These are phyloP conservation scores for Drosophila maculinotata DNA, from an alignment of 2,888 invertebrate species.

Conservation along the genomic window DNA sequence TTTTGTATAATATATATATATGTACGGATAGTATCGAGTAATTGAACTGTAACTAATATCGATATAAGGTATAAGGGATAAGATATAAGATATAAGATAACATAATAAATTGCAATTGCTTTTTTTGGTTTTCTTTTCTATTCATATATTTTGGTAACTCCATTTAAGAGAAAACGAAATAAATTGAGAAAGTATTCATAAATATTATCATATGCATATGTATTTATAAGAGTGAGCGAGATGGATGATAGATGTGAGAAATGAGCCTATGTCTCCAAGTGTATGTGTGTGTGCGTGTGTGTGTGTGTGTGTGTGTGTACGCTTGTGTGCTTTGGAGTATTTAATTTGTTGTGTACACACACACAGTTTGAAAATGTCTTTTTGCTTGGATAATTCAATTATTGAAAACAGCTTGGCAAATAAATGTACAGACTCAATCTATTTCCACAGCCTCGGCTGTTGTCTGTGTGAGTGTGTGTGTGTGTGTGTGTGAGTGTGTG, in stretches of 20 bases:
- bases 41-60: conserved; percentile 39
- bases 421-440: conserved; percentile 46
- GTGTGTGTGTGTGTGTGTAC: conserved; percentile 10
- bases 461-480: background rate
- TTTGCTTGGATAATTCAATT: conserved; percentile 70
- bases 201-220: conserved; percentile 43
- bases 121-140: conserved; percentile 12
- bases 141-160: conserved; percentile 15
- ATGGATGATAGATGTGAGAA: conserved; percentile 50
- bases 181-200: conserved; percentile 48
- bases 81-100: conserved; percentile 32
- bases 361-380: conserved; percentile 47
- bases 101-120: conserved; percentile 13
- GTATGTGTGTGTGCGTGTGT: conserved; percentile 8
- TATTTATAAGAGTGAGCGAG: conserved; percentile 40
- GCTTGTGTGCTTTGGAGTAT: conserved; percentile 36
- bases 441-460: conserved; percentile 23
- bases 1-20: conserved; percentile 14
- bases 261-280: conserved; percentile 24
- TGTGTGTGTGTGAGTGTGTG: conserved; percentile 1
- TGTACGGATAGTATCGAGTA: conserved; percentile 19
- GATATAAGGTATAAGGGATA: conserved; percentile 25
- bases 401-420: conserved; percentile 60
- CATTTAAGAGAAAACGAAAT: conserved; percentile 39
- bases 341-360: conserved; percentile 40